Evolutionary conservation across 1,140 invertebrate genomes (phyloP).

Genomic region (Calephelis nemesis): DNA sequence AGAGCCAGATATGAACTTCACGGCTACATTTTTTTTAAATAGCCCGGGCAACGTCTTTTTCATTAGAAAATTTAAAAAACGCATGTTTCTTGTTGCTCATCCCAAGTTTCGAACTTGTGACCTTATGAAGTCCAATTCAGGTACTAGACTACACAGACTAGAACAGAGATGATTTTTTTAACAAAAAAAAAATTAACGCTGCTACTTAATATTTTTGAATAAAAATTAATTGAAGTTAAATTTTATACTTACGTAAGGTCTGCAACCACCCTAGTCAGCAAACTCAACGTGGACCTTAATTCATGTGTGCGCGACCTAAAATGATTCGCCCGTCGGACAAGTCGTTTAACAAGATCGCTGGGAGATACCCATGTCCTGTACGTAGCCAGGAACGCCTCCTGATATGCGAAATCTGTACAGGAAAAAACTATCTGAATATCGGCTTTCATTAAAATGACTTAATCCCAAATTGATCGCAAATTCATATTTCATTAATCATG

Average conservation of each 20-base stretch:
- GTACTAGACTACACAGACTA: too few relatives aligned
- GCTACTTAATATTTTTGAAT: background rate
- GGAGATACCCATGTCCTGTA: constrained; percentile 97
- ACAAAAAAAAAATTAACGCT: background rate
- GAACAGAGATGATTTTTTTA: too few relatives aligned
- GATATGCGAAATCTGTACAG: constrained; percentile 92
- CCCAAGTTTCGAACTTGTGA: too few relatives aligned
- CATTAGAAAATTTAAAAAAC: too few relatives aligned
- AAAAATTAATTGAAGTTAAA: background rate
- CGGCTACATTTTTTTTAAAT: too few relatives aligned
- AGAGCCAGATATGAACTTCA: too few relatives aligned
- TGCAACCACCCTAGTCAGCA: constrained; percentile 94
- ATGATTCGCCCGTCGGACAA: constrained; percentile 90
- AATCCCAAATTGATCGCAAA: constrained; percentile 10
- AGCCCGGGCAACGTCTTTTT: too few relatives aligned
- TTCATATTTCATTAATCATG: background rate
- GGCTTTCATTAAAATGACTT: background rate
- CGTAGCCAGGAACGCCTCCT: constrained; percentile 98
- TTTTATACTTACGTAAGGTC: constrained; percentile 91
- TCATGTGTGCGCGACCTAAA: constrained; percentile 87
- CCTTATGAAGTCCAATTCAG: too few relatives aligned
- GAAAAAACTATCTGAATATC: constrained; percentile 21
- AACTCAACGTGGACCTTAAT: constrained; percentile 87
- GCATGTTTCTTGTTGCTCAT: too few relatives aligned
- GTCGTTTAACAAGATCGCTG: constrained; percentile 91